Percentiles rank a stretch among this genome's conserved stretches.
These are phyloP conservation scores for Hymenopus coronatus DNA, from an alignment of 2,888 invertebrate species.

Conservation along the genomic window DNA sequence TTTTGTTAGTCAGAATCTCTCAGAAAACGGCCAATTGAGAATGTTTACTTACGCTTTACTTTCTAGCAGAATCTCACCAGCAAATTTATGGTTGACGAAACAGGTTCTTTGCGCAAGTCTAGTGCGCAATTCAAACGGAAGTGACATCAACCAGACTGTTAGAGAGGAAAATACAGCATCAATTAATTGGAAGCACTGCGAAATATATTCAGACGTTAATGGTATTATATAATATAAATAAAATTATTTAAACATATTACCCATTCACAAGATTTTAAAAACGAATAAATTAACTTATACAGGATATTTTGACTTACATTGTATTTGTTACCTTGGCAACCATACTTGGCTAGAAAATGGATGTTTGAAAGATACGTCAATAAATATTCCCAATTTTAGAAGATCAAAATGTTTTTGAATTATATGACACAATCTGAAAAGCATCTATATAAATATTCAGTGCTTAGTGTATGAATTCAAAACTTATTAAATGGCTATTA, in stretches of 20 bases:
- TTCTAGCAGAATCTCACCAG: constrained; percentile 40
- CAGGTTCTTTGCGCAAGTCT: constrained; percentile 35
- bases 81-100: constrained; percentile 41
- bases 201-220: neutral
- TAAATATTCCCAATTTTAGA: neutral
- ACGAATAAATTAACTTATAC: neutral
- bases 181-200: neutral
- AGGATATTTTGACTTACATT: neutral
- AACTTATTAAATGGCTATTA: too few relatives aligned
- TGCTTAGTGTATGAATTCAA: too few relatives aligned
- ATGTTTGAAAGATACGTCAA: neutral
- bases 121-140: constrained; percentile 34
- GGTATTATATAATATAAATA: neutral
- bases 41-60: constrained; percentile 38
- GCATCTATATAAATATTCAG: too few relatives aligned
- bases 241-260: neutral
- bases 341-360: constrained; percentile 29
- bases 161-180: neutral
- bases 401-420: neutral
- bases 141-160: neutral
- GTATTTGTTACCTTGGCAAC: constrained; percentile 18
- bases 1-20: neutral
- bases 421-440: too few relatives aligned
- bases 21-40: neutral
- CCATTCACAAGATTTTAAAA: neutral